phyloP scores from a whole-genome alignment of 2,797 vertebrate genomes.

The Merluccius polli region DNA sequence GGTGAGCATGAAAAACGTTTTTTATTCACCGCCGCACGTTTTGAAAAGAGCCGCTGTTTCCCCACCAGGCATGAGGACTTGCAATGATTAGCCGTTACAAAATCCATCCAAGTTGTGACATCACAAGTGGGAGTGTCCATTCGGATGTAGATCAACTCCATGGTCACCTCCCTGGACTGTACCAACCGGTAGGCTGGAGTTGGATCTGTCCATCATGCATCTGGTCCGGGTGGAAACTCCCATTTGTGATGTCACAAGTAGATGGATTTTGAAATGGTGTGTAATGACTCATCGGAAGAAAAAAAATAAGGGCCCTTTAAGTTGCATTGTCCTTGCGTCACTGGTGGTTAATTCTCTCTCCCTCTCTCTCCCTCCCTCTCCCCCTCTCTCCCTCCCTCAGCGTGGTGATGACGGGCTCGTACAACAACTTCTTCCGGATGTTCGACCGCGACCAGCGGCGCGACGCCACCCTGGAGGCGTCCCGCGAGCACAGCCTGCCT shows the following conservation, averaged over 20 bases:
- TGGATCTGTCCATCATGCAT: too few species aligned
- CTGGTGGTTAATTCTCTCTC: background rate
- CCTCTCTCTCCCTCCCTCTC: too few species aligned
- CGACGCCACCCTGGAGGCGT: constrained; percentile 93
- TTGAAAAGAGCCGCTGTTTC: background rate
- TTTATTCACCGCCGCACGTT: background rate
- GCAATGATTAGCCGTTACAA: background rate
- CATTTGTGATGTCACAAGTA: too few species aligned
- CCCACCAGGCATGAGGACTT: background rate
- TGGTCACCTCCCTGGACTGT: background rate
- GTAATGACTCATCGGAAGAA: too few species aligned
- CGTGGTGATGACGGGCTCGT: constrained; percentile 98
- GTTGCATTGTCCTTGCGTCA: background rate
- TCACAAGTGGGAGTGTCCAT: background rate
- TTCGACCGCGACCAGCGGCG: constrained; percentile 90
- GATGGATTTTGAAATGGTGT: too few species aligned
- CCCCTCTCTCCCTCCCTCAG: constrained; percentile 53
- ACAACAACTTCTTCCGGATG: constrained; percentile 99
- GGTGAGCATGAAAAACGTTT: constrained; percentile 57
- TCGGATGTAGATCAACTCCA: background rate
- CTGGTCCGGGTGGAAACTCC: too few species aligned
- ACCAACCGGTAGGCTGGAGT: too few species aligned
- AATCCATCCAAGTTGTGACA: background rate
- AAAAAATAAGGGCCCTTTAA: background rate
- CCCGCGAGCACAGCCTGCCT: constrained; percentile 94